These are phyloP conservation scores for Alca torda DNA, from an alignment of 2,797 vertebrate genomes.

Conservation along the genomic window DNA sequence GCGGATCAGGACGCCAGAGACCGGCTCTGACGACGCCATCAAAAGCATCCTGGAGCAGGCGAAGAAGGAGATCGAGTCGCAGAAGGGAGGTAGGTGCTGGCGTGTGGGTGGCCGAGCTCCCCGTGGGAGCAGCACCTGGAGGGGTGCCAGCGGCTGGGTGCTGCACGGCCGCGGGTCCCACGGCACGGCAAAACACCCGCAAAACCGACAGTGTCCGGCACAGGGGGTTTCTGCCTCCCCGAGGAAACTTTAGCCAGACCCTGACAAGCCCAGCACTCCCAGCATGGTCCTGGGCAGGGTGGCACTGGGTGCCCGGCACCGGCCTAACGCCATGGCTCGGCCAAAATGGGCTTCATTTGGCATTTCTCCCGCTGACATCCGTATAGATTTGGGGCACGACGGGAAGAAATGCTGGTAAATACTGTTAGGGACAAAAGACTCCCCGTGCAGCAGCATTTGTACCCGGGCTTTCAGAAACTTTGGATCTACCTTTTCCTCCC, in stretches of 20 bases:
- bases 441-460: accelerated
- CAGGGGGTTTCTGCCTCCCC: not conserved
- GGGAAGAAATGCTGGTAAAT: not conserved
- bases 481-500: not conserved
- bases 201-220: accelerated
- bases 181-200: accelerated
- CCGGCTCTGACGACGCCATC: conserved; percentile 97
- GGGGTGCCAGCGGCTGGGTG: not conserved
- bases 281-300: not conserved
- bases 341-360: not conserved
- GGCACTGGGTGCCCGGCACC: not conserved
- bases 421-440: not conserved
- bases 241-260: not conserved
- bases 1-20: conserved; percentile 97
- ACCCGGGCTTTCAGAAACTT: not conserved
- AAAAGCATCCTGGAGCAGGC: conserved; percentile 99
- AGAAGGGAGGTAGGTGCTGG: conserved; percentile 85
- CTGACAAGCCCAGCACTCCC: accelerated
- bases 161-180: not conserved
- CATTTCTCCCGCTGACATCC: not conserved
- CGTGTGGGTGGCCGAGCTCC: not conserved
- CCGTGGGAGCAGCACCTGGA: not conserved
- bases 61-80: conserved; percentile 98
- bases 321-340: not conserved
- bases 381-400: not conserved